A percentile compares a stretch with the other conserved stretches of the same genome.
These are phyloP conservation scores for Dysdera silvatica DNA, from an alignment of 1,140 invertebrate genomes.

Conservation along the genomic window DNA sequence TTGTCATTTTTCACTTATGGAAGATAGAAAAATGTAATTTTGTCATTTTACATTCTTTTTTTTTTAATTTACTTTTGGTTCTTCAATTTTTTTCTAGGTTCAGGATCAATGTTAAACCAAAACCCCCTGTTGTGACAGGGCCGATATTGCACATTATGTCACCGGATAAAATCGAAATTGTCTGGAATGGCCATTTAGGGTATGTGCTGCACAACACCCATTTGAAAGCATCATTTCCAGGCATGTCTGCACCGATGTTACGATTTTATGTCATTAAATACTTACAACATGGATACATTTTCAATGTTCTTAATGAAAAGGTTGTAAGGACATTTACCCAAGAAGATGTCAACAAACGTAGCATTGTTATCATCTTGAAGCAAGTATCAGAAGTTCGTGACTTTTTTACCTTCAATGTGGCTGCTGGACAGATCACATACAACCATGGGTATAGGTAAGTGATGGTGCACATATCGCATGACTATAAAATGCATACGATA, in stretches of 20 bases:
- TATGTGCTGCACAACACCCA: conserved; percentile 14
- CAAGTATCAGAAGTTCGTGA: background rate
- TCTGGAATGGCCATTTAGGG: conserved; percentile 3
- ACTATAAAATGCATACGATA: too few species aligned
- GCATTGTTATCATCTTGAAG: conserved; percentile 5
- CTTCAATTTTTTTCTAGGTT: conserved; percentile 9
- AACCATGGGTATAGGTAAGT: conserved; percentile 10
- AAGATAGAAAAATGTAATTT: too few species aligned
- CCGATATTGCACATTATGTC: conserved; percentile 1
- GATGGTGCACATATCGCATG: too few species aligned
- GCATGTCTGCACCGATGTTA: background rate
- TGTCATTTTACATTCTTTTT: too few species aligned
- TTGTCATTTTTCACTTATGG: too few species aligned
- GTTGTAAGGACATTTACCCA: conserved; percentile 8
- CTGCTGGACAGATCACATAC: background rate
- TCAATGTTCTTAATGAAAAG: conserved; percentile 14
- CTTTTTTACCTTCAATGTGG: conserved; percentile 14
- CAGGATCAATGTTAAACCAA: conserved; percentile 7
- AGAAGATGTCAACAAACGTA: conserved; percentile 15
- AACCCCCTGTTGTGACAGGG: background rate
- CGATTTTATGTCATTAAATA: background rate
- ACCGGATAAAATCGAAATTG: conserved; percentile 8
- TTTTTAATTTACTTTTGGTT: too few species aligned
- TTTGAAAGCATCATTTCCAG: conserved; percentile 5
- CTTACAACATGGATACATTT: conserved; percentile 11